Conservation (phyloP, 2,113 vertebrate species). For the Mobula hypostoma region DNA sequence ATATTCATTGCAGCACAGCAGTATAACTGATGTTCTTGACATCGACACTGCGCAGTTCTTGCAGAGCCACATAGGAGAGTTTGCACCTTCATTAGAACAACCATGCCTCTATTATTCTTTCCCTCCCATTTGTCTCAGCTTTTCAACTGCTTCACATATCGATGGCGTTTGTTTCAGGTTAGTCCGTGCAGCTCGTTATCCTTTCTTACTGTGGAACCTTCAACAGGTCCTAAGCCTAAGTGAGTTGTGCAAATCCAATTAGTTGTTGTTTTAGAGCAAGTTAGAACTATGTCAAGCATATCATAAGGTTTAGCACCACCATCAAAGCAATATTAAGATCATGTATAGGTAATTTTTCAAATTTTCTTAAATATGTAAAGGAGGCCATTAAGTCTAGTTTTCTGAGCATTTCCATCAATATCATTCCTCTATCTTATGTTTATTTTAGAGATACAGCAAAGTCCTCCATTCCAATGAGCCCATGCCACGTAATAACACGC, state of each 20-base stretch:
- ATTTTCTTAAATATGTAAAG: too few species aligned
- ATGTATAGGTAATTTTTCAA: neutral
- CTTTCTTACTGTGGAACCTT: neutral
- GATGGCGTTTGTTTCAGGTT: neutral
- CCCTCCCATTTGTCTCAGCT: neutral
- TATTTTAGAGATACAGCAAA: too few species aligned
- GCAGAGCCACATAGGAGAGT: neutral
- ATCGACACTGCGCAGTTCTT: neutral
- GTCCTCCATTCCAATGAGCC: too few species aligned
- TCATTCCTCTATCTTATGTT: too few species aligned
- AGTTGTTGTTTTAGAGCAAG: neutral
- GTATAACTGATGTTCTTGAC: neutral
- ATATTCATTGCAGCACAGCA: conserved; percentile 15
- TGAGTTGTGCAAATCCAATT: neutral
- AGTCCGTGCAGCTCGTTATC: neutral
- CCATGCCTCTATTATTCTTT: neutral
- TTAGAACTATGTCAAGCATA: neutral
- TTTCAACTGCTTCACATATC: neutral
- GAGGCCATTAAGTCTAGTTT: too few species aligned
- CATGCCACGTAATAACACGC: too few species aligned
- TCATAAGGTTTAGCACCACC: neutral
- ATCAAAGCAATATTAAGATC: neutral
- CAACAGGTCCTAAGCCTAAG: neutral
- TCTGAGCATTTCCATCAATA: too few species aligned
- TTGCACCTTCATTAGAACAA: neutral